These are phyloP conservation scores for Nylanderia fulva DNA, from an alignment of 1,140 invertebrate species.

Conservation along the genomic window DNA sequence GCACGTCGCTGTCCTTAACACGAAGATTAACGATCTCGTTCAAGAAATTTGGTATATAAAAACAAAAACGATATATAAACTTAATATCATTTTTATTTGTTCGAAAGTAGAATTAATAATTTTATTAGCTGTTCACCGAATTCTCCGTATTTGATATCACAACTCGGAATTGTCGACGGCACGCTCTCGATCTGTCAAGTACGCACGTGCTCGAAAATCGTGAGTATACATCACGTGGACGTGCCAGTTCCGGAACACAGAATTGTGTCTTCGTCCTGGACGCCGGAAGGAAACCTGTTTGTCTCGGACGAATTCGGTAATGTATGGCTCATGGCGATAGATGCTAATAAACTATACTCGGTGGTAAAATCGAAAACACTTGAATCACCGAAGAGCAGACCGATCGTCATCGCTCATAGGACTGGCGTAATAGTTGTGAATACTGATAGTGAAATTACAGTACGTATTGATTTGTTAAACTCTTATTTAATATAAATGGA, in stretches of 20 bases:
- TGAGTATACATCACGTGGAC: slow-evolving; percentile 63
- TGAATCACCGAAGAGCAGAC: slow-evolving; percentile 33
- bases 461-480: slow-evolving; percentile 45
- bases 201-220: slow-evolving; percentile 74
- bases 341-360: slow-evolving; percentile 40
- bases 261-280: slow-evolving; percentile 74
- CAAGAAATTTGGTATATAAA: slow-evolving; percentile 73
- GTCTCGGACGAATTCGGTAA: slow-evolving; percentile 70
- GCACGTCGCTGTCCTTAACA: slow-evolving; percentile 76
- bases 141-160: slow-evolving; percentile 67
- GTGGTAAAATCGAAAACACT: slow-evolving; percentile 67
- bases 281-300: slow-evolving; percentile 72
- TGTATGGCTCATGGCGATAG: slow-evolving; percentile 66
- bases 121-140: slow-evolving; percentile 70
- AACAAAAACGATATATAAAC: too few relatives aligned
- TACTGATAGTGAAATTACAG: slow-evolving; percentile 67
- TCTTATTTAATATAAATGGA: neutral
- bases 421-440: slow-evolving; percentile 69
- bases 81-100: slow-evolving; percentile 45
- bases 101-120: neutral
- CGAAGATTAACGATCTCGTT: slow-evolving; percentile 50
- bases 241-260: slow-evolving; percentile 24
- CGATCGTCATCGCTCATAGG: slow-evolving; percentile 57
- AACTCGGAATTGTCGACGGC: slow-evolving; percentile 57
- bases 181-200: slow-evolving; percentile 72